Evolutionary conservation across 2,888 invertebrate genomes (phyloP).

Genomic region (Priocnemis perturbator): DNA sequence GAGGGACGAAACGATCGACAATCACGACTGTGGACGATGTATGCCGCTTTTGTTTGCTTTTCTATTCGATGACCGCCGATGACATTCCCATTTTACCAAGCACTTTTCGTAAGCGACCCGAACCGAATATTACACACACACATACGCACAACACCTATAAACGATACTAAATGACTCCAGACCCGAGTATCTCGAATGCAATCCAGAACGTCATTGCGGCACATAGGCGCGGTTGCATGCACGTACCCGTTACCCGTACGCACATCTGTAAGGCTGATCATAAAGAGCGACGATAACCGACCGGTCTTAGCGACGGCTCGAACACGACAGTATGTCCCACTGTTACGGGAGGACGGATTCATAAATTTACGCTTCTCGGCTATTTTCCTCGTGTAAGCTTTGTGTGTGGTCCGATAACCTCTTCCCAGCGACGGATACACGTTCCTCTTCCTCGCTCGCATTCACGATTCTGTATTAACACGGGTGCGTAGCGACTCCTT

Average conservation of each 20-base stretch:
- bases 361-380: slow-evolving; percentile 56
- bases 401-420: slow-evolving; percentile 56
- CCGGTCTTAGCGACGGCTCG: slow-evolving; percentile 34
- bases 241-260: no score
- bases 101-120: no score
- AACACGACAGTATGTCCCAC: slow-evolving; percentile 46
- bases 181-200: no score
- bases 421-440: slow-evolving; percentile 20
- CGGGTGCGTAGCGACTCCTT: slow-evolving; percentile 9
- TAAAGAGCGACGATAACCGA: slow-evolving; percentile 60
- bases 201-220: no score
- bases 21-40: slow-evolving; percentile 53
- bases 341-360: slow-evolving; percentile 52
- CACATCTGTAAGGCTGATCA: slow-evolving; percentile 58
- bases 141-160: no score
- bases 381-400: slow-evolving; percentile 44
- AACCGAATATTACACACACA: no score
- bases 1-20: slow-evolving; percentile 47
- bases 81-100: no score
- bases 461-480: slow-evolving; percentile 34
- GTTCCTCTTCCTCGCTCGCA: neutral
- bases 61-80: slow-evolving; percentile 45
- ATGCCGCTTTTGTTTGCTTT: slow-evolving; percentile 52
- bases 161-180: no score
- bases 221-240: no score